phyloP scores from a whole-genome alignment of 2,888 invertebrate genomes.

The Oscheius myriophilus region DNA sequence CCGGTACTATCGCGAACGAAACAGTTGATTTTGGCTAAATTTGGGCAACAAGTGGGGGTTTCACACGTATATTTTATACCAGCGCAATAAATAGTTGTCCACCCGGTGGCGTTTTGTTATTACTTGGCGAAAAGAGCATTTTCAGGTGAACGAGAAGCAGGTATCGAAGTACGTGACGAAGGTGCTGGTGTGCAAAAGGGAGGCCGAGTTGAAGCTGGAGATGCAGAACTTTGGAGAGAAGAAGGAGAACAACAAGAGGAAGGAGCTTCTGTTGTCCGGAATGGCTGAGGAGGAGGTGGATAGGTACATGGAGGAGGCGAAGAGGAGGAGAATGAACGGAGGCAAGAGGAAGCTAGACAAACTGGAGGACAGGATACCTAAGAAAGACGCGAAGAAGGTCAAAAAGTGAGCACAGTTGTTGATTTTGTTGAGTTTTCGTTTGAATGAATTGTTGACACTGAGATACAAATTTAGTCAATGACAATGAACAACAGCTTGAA shows the following conservation, averaged over 20 bases:
- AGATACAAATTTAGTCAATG: background rate
- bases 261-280: conserved; percentile 82
- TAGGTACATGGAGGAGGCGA: conserved; percentile 14
- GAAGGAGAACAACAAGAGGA: conserved; percentile 85
- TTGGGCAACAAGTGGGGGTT: too few species aligned
- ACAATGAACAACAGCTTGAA: background rate
- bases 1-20: too few species aligned
- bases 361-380: conserved; percentile 10
- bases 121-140: too few species aligned
- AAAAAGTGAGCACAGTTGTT: background rate
- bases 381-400: background rate
- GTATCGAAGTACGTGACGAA: conserved; percentile 84
- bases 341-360: conserved; percentile 13
- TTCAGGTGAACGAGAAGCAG: conserved; percentile 80
- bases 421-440: background rate
- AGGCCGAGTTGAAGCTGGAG: conserved; percentile 81
- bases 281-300: conserved; percentile 57
- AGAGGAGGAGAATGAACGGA: conserved; percentile 6
- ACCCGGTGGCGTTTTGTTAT: too few species aligned
- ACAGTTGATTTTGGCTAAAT: too few species aligned
- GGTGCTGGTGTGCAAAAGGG: conserved; percentile 89
- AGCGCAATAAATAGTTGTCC: too few species aligned
- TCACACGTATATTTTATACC: too few species aligned
- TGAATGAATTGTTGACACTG: background rate
- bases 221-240: conserved; percentile 81